Conservation (phyloP, 2,888 invertebrate species). For the Dugesia japonica region DNA sequence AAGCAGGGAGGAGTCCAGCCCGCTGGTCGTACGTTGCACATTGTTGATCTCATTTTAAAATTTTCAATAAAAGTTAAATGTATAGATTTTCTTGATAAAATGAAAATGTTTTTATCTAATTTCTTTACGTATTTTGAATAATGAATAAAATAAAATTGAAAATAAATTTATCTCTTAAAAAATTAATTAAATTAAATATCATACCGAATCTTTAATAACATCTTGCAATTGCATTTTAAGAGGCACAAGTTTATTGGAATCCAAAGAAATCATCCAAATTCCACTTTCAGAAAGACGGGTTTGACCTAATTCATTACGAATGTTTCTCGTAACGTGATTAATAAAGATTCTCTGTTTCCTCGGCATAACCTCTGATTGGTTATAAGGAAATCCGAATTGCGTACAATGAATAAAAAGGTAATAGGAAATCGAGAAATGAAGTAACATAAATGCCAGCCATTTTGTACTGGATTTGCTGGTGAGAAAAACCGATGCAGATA, state of each 20-base stretch:
- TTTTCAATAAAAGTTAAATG: too few species aligned
- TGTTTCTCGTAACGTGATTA: conserved; percentile 12
- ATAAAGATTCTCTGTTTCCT: conserved; percentile 27
- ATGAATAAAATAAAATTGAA: too few species aligned
- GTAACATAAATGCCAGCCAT: conserved; percentile 5
- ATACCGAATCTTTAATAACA: neutral
- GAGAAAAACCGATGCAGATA: conserved; percentile 1
- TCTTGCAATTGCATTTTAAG: neutral
- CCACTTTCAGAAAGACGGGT: conserved; percentile 21
- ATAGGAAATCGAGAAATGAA: conserved; percentile 20
- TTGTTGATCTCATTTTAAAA: too few species aligned
- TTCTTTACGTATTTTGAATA: too few species aligned
- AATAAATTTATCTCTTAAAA: too few species aligned
- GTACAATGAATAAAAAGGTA: conserved; percentile 20
- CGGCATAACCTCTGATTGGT: neutral
- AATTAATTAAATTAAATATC: too few species aligned
- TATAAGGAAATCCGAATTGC: conserved; percentile 22
- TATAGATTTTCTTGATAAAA: too few species aligned
- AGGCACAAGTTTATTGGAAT: conserved; percentile 22
- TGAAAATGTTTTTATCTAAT: too few species aligned
- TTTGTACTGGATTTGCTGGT: neutral
- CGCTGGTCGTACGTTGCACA: too few species aligned
- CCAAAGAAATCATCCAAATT: conserved; percentile 23
- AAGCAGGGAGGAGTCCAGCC: too few species aligned
- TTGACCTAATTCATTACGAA: conserved; percentile 17